Percentiles rank a stretch among this genome's conserved stretches.
Conservation (phyloP, 2,888 invertebrate genomes). For the Rhamnusium bicolor region DNA sequence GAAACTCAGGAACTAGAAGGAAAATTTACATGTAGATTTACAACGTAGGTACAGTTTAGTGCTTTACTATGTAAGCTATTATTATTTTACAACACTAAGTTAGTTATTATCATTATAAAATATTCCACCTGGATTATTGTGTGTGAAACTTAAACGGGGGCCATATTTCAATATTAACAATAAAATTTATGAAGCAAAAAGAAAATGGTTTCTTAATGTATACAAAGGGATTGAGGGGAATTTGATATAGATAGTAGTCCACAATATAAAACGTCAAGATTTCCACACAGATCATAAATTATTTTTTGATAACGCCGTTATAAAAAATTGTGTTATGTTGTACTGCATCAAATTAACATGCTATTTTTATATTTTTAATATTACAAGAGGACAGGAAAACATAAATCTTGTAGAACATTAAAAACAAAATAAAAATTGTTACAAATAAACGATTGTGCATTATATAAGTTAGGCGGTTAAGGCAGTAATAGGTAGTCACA, state of each 20-base stretch:
- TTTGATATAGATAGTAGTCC: constrained; percentile 7
- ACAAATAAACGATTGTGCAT: not conserved
- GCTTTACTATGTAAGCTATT: not conserved
- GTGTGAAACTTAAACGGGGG: not conserved
- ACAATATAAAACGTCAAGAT: constrained; percentile 1
- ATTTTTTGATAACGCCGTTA: constrained; percentile 22
- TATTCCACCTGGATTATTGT: not conserved
- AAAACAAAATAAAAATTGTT: constrained; percentile 22
- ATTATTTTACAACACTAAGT: not conserved
- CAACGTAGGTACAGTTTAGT: not conserved
- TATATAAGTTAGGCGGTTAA: too few species aligned
- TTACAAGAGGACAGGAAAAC: not conserved
- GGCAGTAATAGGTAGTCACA: not conserved
- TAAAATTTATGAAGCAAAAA: constrained; percentile 4
- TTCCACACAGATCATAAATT: constrained; percentile 11
- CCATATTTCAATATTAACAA: not conserved
- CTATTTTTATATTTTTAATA: constrained; percentile 20
- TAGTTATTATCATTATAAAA: not conserved
- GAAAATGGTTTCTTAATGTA: constrained; percentile 3
- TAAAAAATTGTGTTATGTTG: constrained; percentile 26
- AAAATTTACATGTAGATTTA: not conserved
- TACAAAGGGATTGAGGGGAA: not conserved
- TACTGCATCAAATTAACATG: constrained; percentile 8
- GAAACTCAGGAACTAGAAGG: not conserved
- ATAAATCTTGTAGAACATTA: constrained; percentile 18